Evolutionary conservation across 2,797 vertebrate species (phyloP).

Genomic region (Ambastaia sidthimunki): DNA sequence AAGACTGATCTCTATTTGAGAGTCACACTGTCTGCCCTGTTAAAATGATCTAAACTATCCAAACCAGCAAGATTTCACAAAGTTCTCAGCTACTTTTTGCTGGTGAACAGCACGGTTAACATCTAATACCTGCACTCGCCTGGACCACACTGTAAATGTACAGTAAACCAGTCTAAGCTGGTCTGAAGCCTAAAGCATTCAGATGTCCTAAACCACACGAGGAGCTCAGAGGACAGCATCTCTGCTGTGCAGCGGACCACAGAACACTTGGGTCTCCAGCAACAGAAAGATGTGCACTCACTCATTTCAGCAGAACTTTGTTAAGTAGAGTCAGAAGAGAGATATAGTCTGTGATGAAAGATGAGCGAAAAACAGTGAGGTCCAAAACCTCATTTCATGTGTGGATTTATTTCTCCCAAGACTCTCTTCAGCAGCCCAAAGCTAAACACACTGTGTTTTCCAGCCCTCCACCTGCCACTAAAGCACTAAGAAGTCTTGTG

Average conservation of each 20-base stretch:
- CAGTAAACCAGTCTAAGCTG: too few species aligned
- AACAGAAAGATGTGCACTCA: not conserved
- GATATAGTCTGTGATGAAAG: constrained; percentile 56
- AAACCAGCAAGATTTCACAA: too few species aligned
- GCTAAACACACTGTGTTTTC: constrained; percentile 68
- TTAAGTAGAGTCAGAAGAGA: constrained; percentile 52
- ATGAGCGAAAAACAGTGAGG: constrained; percentile 61
- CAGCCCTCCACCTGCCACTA: constrained; percentile 66
- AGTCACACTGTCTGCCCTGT: too few species aligned
- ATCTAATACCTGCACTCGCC: not conserved
- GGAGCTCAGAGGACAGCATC: not conserved
- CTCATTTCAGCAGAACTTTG: constrained; percentile 19
- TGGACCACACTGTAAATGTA: not conserved
- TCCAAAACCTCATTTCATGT: constrained; percentile 66
- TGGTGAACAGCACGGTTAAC: not conserved
- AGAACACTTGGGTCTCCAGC: constrained; percentile 1
- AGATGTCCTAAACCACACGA: not conserved
- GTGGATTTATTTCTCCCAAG: constrained; percentile 73
- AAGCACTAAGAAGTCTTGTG: constrained; percentile 72
- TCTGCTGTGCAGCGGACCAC: not conserved
- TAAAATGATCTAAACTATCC: too few species aligned
- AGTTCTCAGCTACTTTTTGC: not conserved
- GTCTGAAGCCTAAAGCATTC: not conserved
- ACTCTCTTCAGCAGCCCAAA: constrained; percentile 70
- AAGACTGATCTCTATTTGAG: not conserved